Evolutionary conservation across 2,888 invertebrate species (phyloP).

Genomic region (Ecdyonurus torrentis): DNA sequence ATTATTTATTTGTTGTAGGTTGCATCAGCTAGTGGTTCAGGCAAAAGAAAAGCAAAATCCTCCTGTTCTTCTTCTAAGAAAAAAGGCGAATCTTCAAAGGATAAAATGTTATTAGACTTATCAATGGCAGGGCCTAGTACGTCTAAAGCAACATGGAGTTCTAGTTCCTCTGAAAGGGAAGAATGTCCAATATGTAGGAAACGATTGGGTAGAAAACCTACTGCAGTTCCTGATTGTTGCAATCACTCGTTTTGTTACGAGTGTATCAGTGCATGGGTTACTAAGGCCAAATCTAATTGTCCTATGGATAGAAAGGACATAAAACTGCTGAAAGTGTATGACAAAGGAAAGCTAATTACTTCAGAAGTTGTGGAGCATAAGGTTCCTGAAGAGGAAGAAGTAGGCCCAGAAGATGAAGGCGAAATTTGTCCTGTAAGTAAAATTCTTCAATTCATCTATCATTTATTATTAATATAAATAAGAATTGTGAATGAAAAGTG

Average conservation of each 20-base stretch:
- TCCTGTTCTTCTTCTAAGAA: not conserved
- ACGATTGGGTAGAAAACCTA: not conserved
- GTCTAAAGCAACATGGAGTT: not conserved
- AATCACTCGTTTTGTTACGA: not conserved
- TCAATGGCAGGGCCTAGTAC: not conserved
- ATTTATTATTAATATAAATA: not conserved
- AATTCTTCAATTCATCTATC: no score
- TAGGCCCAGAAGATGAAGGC: not conserved
- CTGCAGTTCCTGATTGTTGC: not conserved
- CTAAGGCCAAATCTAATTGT: not conserved
- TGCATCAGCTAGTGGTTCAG: not conserved
- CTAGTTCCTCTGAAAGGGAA: not conserved
- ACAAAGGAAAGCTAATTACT: not conserved
- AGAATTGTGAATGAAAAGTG: not conserved
- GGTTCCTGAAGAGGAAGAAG: not conserved
- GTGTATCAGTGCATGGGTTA: conserved; percentile 2
- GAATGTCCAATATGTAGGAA: not conserved
- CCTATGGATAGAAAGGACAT: conserved; percentile 1
- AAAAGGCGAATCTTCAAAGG: not conserved
- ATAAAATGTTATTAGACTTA: not conserved
- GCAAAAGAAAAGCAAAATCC: not conserved
- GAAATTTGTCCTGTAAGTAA: not conserved
- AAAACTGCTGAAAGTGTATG: not conserved
- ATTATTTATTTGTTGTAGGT: not conserved
- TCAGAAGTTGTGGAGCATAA: not conserved